Evolutionary conservation across 2,888 invertebrate species (phyloP), one percentile per base, ranked within the genome.

Genomic region (Kryphioiulus occultus): DNA sequence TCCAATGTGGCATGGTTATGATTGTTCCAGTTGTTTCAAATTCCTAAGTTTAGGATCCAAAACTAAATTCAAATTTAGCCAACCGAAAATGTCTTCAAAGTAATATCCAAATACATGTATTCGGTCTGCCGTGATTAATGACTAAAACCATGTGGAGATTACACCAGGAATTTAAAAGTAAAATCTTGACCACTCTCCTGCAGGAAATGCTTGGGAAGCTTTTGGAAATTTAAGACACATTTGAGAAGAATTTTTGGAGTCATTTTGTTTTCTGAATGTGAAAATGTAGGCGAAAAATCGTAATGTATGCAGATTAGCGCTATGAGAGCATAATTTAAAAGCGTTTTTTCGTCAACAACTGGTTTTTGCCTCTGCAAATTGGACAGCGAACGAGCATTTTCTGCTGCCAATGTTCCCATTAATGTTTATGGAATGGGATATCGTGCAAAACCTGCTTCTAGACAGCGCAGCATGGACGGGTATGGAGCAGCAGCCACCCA

Each of bases 361-460:
- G 78, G 78, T 78, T 78, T 30, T 78, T 78, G 30, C 78, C 30
- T 78, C 30, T 4, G 78, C 78, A 78, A 68, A 68, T 59, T 26
- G 68, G 68, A 68, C 26, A 9, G 26, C 68, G 9, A 78, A 78
- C 78, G 30, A 78, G 78, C 78, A 78, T 78, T 78, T 30, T 30
- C 78, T 78, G 30, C 30, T 30, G 78, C 78, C 78, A 78, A 78
- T 78, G 78, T 78, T 78, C 68, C 68, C 68, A 68, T 68, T 68
- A 68, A 68, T 4, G 68, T 26, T 68, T 12, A 68, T 26, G 68
- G 10, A 68, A 68, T 26, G 68, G 10, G 26, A 68, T 68, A 68
- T 1, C 68, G 68, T 68, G 68, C 68, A 68, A 68, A 68, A 68
- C 68, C 68, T 68, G 68, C 68, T 68, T 26, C 26, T 26, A 68